Conservation (phyloP, 1,140 invertebrate species). For the Apis cerana region DNA sequence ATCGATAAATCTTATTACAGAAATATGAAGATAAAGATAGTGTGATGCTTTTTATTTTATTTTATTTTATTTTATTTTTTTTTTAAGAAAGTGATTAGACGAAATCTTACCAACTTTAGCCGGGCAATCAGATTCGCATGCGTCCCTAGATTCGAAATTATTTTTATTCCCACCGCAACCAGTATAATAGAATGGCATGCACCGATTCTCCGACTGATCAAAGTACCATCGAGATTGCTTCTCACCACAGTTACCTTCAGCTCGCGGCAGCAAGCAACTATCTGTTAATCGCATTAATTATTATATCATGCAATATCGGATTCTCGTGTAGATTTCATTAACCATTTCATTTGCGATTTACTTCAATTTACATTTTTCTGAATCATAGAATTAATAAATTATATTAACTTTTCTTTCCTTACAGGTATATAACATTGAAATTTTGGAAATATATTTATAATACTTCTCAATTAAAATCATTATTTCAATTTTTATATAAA, state of each 20-base stretch:
- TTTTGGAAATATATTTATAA: no score
- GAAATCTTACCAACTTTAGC: slow-evolving; percentile 88
- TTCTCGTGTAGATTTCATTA: background rate
- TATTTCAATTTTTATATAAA: background rate
- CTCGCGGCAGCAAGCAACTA: slow-evolving; percentile 90
- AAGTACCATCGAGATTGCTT: slow-evolving; percentile 92
- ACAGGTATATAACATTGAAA: no score
- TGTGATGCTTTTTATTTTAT: no score
- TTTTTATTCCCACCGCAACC: slow-evolving; percentile 96
- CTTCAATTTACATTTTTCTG: background rate
- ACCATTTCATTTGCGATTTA: background rate
- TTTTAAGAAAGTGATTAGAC: background rate
- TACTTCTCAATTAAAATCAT: background rate
- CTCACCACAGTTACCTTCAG: slow-evolving; percentile 90
- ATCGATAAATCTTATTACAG: no score
- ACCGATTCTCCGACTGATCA: slow-evolving; percentile 91
- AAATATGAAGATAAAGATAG: no score
- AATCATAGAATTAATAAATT: no score
- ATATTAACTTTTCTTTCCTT: no score
- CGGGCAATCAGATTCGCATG: slow-evolving; percentile 91
- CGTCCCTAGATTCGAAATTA: slow-evolving; percentile 89
- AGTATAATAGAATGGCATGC: slow-evolving; percentile 97
- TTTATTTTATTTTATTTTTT: background rate
- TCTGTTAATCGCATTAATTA: slow-evolving; percentile 81
- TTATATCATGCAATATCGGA: slow-evolving; percentile 75